phyloP scores from a whole-genome alignment of 2,113 vertebrate genomes.

The Paradoxurus hermaphroditus region DNA sequence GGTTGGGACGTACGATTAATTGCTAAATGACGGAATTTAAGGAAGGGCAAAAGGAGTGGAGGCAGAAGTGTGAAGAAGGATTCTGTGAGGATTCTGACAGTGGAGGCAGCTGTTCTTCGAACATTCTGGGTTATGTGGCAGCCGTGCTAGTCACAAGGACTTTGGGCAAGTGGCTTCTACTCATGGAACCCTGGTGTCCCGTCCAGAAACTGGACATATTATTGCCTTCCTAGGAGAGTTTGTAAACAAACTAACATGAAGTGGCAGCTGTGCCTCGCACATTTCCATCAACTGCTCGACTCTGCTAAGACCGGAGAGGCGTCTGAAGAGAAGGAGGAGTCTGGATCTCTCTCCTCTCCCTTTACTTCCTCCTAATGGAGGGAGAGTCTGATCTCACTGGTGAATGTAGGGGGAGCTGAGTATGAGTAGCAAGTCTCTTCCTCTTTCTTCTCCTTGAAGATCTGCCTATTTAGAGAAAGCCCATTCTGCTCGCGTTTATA shows the following conservation, averaged over 20 bases:
- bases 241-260: neutral
- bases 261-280: neutral
- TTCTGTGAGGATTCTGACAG: neutral
- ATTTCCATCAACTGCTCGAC: neutral
- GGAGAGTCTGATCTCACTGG: too few relatives aligned
- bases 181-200: neutral
- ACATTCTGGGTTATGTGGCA: neutral
- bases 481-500: neutral
- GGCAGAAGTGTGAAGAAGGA: neutral
- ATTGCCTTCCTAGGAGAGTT: neutral
- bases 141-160: neutral
- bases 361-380: neutral
- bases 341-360: neutral
- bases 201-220: neutral
- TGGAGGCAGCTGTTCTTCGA: neutral
- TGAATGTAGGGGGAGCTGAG: neutral
- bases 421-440: accelerated
- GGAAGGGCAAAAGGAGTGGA: neutral
- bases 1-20: neutral
- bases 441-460: neutral
- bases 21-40: neutral
- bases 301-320: accelerated
- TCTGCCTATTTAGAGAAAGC: neutral
- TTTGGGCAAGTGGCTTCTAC: neutral
- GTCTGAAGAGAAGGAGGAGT: neutral